phyloP scores from a whole-genome alignment of 2,797 vertebrate species.

The Sciurus vulgaris region DNA sequence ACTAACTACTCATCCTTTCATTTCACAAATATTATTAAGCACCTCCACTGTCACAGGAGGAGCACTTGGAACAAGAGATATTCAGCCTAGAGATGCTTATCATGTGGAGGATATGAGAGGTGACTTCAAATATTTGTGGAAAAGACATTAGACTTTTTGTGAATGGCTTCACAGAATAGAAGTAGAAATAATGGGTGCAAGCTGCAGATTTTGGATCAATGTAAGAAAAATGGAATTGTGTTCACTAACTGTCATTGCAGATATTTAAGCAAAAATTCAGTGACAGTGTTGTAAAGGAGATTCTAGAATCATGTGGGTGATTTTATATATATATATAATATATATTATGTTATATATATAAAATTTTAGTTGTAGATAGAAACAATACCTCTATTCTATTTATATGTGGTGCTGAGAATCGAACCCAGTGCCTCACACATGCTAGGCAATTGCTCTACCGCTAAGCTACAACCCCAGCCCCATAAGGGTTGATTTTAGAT shows the following conservation, averaged over 20 bases:
- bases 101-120: neutral
- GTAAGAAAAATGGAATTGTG: neutral
- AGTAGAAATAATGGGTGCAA: neutral
- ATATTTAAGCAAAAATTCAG: neutral
- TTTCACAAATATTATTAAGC: neutral
- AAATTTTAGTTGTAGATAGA: too few relatives aligned
- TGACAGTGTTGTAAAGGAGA: slow-evolving; percentile 36
- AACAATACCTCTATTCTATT: too few relatives aligned
- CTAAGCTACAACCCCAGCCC: too few relatives aligned
- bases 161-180: neutral
- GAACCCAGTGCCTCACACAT: too few relatives aligned
- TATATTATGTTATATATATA: too few relatives aligned
- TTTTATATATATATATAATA: too few relatives aligned
- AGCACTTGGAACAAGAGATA: neutral
- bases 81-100: neutral
- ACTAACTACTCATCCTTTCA: neutral
- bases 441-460: too few relatives aligned
- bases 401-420: too few relatives aligned
- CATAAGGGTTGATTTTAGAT: neutral
- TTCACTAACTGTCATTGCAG: neutral
- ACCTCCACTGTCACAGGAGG: neutral
- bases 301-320: neutral
- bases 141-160: neutral
- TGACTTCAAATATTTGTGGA: neutral
- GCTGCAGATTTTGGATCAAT: neutral